Base-by-base conservation (phyloP, 2,888 invertebrate genomes). In the Cetonia aurata region DNA sequence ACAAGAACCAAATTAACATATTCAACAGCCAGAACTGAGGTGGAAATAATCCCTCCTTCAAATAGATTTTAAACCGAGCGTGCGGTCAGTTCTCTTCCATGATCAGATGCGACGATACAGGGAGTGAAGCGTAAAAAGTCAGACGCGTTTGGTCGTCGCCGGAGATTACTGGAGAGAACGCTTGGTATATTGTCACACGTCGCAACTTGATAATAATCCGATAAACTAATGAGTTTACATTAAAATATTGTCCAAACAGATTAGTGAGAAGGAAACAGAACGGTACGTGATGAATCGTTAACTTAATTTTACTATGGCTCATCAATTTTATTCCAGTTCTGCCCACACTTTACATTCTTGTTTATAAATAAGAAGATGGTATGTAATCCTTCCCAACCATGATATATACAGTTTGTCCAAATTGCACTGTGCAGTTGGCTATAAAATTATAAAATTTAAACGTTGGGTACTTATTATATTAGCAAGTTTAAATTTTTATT, bases 141-240 rank as follows among this genome's bases (percentile, higher is more conserved):
- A 44, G 31, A 46, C 25, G 25, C 25, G 1, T 25, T 25, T 25
- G 3, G 3, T 25, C 25, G 25, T 25, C 25, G 4, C 3, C 1
- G 25, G 4, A 25, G 72, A 72, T 72, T 71, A 73, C 71, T n/a
- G 48, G 25, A 3, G 4, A 25, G 3, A 4, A 25, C 25, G 25
- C 25, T 25, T 25, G 25, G 25, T 25, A 25, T 25, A 25, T 25
- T 25, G 25, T 25, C 25, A 25, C 25, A 25, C 25, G 25, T 25
- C 25, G 25, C 25, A 25, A 25, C 3, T 25, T 25, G 3, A 25
- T 4, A 4, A 1, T 69, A 81, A 81, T 79, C 81, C 78, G 80
- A 80, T 81, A 79, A 78, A 76, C 79, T 81, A 81, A 81, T 80
- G 80, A 80, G 80, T 79, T 79, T 78, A 80, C 78, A 81, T 78